A percentile compares a stretch with the other conserved stretches of the same genome.
Conservation (phyloP, 2,797 vertebrate species). For the Orestias chungarensis region DNA sequence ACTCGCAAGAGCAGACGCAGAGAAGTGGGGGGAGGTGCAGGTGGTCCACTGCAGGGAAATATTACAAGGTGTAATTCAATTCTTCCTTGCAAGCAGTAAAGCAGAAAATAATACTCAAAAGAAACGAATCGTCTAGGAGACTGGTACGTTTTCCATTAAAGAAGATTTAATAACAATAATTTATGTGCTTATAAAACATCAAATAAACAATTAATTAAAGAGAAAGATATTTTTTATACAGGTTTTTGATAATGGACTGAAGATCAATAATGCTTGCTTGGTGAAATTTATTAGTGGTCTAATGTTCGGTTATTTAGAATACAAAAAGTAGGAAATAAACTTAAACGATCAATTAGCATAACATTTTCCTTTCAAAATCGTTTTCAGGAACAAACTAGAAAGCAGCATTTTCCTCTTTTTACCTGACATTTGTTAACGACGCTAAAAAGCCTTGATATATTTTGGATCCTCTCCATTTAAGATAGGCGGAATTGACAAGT, state of each 20-base stretch:
- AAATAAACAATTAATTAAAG: not conserved
- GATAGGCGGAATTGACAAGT: constrained; percentile 57
- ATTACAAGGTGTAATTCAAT: constrained; percentile 34
- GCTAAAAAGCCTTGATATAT: constrained; percentile 69
- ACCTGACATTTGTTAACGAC: constrained; percentile 61
- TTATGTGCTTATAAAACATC: not conserved
- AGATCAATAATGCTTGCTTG: constrained; percentile 47
- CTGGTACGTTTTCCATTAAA: constrained; percentile 13
- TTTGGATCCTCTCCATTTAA: constrained; percentile 44
- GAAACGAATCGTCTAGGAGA: not conserved
- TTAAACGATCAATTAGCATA: constrained; percentile 48
- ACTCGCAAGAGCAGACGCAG: constrained; percentile 49
- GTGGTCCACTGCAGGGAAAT: constrained; percentile 21
- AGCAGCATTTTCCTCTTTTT: constrained; percentile 34
- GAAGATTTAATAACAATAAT: not conserved
- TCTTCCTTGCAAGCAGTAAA: constrained; percentile 21
- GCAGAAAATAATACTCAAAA: constrained; percentile 19
- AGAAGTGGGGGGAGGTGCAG: constrained; percentile 32
- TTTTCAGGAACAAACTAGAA: constrained; percentile 52
- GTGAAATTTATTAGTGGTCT: too few species aligned
- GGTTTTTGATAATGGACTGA: constrained; percentile 18
- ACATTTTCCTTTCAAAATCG: constrained; percentile 56
- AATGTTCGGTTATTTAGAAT: too few species aligned
- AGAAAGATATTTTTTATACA: not conserved
- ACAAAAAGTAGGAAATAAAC: constrained; percentile 40